Evolutionary conservation across 2,113 vertebrate species (phyloP).

Genomic region (Astur gentilis): DNA sequence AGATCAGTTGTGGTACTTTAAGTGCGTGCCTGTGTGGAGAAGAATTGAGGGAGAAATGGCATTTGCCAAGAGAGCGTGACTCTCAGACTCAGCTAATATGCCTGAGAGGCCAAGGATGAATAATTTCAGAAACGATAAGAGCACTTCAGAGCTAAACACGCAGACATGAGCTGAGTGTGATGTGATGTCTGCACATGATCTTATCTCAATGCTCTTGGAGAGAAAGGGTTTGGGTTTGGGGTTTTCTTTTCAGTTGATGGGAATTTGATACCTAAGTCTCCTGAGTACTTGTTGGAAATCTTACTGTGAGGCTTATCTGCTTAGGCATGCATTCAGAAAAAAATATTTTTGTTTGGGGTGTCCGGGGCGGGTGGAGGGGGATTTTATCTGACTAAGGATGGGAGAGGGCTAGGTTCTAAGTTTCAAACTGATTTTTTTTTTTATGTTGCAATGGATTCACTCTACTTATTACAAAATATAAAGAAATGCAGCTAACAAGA

Average conservation of each 20-base stretch:
- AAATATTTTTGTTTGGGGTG: neutral
- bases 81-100: neutral
- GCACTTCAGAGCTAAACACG: neutral
- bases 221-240: neutral
- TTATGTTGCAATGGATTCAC: neutral
- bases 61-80: rapidly evolving
- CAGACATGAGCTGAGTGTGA: neutral
- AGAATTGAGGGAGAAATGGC: neutral
- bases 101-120: neutral
- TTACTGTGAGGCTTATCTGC: neutral
- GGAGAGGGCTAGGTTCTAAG: neutral
- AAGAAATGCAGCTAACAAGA: neutral
- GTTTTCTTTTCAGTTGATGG: neutral
- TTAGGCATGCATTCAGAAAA: neutral
- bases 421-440: neutral
- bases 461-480: neutral
- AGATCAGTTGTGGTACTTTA: neutral
- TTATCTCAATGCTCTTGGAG: constrained; percentile 19
- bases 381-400: neutral
- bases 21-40: neutral
- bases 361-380: neutral
- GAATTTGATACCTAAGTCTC: constrained; percentile 16
- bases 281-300: neutral
- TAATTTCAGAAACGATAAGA: neutral
- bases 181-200: constrained; percentile 32